Percentiles rank a stretch among this genome's conserved stretches.
Conservation (phyloP, 1,140 invertebrate species). For the Brachionus rotundiformis region DNA sequence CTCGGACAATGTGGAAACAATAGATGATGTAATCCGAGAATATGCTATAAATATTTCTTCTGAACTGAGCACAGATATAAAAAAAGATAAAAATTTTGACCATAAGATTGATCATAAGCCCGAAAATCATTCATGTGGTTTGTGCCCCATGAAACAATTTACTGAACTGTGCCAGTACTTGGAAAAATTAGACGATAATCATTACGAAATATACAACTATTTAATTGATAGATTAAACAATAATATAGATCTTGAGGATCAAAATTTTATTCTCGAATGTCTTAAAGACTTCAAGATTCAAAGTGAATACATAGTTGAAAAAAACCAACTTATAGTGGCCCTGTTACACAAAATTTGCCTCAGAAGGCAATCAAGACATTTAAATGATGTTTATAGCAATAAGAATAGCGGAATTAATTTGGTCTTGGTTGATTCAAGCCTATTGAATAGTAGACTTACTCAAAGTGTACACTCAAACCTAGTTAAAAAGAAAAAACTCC, state of each 20-base stretch:
- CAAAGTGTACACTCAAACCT: conserved; percentile 14
- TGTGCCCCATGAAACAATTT: conserved; percentile 45
- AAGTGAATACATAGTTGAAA: conserved; percentile 22
- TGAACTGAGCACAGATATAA: background rate
- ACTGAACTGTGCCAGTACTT: conserved; percentile 1
- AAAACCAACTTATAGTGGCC: conserved; percentile 6
- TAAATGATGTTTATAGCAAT: background rate
- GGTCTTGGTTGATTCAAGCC: background rate
- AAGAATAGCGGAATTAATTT: background rate
- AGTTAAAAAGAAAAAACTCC: background rate
- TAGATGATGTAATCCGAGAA: conserved; percentile 45
- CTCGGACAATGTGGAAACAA: conserved; percentile 39
- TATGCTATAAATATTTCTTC: conserved; percentile 36
- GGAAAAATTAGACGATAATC: background rate
- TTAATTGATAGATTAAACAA: conserved; percentile 32
- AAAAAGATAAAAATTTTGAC: background rate
- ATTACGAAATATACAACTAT: conserved; percentile 11
- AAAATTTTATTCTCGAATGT: conserved; percentile 27
- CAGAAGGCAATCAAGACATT: conserved; percentile 9
- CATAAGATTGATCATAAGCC: background rate
- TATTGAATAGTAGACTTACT: conserved; percentile 14
- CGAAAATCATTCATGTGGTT: background rate
- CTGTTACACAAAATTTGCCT: conserved; percentile 21
- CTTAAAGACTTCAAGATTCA: background rate
- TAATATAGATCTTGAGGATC: background rate